phyloP scores from a whole-genome alignment of 2,888 invertebrate species.

The Aphidius colemani region DNA sequence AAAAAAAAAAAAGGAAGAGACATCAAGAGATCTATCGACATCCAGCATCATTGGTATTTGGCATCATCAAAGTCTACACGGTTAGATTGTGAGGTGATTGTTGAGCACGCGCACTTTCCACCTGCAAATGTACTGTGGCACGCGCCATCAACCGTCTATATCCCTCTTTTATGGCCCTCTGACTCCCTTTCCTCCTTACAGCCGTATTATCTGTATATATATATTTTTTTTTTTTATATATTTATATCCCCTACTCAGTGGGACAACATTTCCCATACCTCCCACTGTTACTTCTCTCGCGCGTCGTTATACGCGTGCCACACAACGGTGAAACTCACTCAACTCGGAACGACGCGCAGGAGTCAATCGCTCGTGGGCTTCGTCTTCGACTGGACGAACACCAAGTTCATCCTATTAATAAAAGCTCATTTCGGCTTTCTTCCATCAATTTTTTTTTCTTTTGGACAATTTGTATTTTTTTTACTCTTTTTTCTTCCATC shows the following conservation, averaged over 20 bases:
- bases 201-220: conserved; percentile 37
- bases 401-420: background rate
- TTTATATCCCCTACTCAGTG: conserved; percentile 11
- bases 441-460: conserved; percentile 4
- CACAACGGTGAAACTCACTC: conserved; percentile 37
- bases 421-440: background rate
- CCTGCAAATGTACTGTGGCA: conserved; percentile 58
- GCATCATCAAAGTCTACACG: too few relatives aligned
- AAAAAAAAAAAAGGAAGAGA: too few relatives aligned
- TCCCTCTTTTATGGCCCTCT: conserved; percentile 42
- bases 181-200: conserved; percentile 49
- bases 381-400: conserved; percentile 51
- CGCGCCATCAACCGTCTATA: conserved; percentile 49
- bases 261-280: conserved; percentile 41
- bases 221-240: too few relatives aligned
- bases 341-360: conserved; percentile 47
- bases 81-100: conserved; percentile 37
- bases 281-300: conserved; percentile 45
- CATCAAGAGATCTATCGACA: too few relatives aligned
- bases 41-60: too few relatives aligned
- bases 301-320: conserved; percentile 30
- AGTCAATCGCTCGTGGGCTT: conserved; percentile 59
- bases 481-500: background rate
- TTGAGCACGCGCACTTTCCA: conserved; percentile 57
- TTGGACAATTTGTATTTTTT: background rate